phyloP scores from a whole-genome alignment of 2,113 vertebrate genomes.

The Terrapene triunguis region DNA sequence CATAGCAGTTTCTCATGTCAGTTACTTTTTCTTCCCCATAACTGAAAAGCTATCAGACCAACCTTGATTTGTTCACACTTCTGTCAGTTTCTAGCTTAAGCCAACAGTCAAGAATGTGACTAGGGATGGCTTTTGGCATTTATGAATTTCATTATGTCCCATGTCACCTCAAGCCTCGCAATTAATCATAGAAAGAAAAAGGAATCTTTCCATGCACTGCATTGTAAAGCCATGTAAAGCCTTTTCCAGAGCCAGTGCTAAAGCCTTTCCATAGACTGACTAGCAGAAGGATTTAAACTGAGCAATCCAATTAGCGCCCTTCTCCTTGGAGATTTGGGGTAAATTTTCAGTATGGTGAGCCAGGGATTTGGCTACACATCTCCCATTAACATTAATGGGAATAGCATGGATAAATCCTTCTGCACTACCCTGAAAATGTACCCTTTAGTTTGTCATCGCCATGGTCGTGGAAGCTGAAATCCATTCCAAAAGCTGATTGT shows the following conservation, averaged over 20 bases:
- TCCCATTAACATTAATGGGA: neutral
- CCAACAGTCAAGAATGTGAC: constrained; percentile 75
- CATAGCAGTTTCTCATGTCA: constrained; percentile 59
- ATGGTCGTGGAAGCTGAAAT: neutral
- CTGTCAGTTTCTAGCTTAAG: constrained; percentile 72
- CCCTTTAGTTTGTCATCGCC: constrained; percentile 42
- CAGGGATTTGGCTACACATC: constrained; percentile 28
- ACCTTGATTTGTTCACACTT: constrained; percentile 76
- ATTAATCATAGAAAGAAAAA: constrained; percentile 74
- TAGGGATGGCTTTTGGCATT: constrained; percentile 71
- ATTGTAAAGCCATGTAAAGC: constrained; percentile 60
- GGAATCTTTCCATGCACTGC: constrained; percentile 8
- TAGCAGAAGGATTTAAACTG: constrained; percentile 66
- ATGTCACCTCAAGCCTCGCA: constrained; percentile 69
- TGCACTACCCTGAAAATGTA: neutral
- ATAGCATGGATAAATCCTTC: constrained; percentile 9
- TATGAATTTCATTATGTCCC: constrained; percentile 76
- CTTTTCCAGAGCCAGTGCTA: constrained; percentile 63
- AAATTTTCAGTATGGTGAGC: constrained; percentile 25
- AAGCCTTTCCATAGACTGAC: constrained; percentile 55
- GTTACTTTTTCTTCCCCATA: constrained; percentile 43
- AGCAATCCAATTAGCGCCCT: constrained; percentile 66
- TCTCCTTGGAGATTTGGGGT: constrained; percentile 59
- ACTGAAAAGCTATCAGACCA: constrained; percentile 51
- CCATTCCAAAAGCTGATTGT: neutral